Base-by-base conservation (phyloP, 2,113 vertebrate genomes). In the Xiphias gladius region DNA sequence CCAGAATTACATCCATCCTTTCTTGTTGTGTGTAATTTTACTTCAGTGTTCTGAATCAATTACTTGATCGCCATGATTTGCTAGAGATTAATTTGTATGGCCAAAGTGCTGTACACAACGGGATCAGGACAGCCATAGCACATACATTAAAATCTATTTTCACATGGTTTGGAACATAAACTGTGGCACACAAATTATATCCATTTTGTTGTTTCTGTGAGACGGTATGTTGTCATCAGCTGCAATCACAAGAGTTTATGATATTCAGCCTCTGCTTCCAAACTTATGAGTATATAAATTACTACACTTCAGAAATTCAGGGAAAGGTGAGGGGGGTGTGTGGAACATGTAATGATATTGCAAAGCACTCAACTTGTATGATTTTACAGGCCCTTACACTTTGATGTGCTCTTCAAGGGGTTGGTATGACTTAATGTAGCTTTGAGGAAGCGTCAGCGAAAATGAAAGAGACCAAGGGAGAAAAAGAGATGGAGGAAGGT, bases 391-490 rank as follows among this genome's bases (percentile, higher is more conserved):
- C 75, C 64, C 82, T 55, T 76, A 91, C 68, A 89, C 91, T 94
- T 94, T 94, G 90, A 94, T 93, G 91, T 91, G 87, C 86, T 89
- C 85, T 90, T 93, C 89, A 92, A 94, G 90, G 88, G 73, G 84
- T 54, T 84, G 84, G 86, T 87, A 81, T 88, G 89, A 88, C 92
- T 93, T 92, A 89, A 94, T 91, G 85, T 82, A 81, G 89, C 91
- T 93, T 86, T 86, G 87, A 90, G 89, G 85, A 71, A 76, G 80
- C 79, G 62, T 89, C 86, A 88, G 90, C 81, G 26, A 83, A 92
- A 91, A 87, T 85, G 83, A 85, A 93, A 86, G 85, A 67, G 73
- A 86, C 67, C 55, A 46, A 67, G 69, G 79, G 70, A 89, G 64
- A 68, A 77, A 70, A 71, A 54, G n/a, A 81, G 61, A 46, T 12